Evolutionary conservation across 2,888 invertebrate species (phyloP).

Genomic region (Lasioglossum zephyrum): DNA sequence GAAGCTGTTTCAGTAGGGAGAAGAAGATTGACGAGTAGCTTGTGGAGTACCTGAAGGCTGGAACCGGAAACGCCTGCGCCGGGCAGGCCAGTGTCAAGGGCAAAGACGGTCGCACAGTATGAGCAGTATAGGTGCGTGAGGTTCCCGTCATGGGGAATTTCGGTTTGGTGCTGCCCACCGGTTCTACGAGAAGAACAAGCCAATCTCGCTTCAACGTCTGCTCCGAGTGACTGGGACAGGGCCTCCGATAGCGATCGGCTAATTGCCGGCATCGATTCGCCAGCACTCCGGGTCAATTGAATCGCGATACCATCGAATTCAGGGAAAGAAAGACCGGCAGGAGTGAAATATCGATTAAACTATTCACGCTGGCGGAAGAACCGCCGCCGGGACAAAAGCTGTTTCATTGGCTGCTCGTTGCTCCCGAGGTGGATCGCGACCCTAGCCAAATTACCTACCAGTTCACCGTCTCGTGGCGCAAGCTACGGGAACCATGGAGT

Average conservation of each 20-base stretch:
- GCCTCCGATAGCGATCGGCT: constrained; percentile 4
- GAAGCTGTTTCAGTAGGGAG: not conserved
- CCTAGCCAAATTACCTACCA: constrained; percentile 59
- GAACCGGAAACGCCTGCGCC: constrained; percentile 88
- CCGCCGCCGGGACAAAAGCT: constrained; percentile 29
- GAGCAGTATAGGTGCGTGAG: constrained; percentile 78
- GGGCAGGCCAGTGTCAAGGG: constrained; percentile 89
- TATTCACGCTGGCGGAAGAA: constrained; percentile 39
- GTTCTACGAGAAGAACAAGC: constrained; percentile 76
- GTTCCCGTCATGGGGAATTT: constrained; percentile 83
- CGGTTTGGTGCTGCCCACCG: constrained; percentile 82
- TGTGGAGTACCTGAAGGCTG: constrained; percentile 76
- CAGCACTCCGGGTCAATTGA: constrained; percentile 10
- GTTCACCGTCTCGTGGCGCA: constrained; percentile 1
- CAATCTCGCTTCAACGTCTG: not conserved
- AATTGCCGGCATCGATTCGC: constrained; percentile 14
- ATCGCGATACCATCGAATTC: constrained; percentile 24
- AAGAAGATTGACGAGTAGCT: not conserved
- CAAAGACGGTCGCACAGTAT: constrained; percentile 75
- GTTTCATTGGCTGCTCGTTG: constrained; percentile 1
- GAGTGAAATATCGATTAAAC: constrained; percentile 49
- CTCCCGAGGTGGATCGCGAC: not conserved
- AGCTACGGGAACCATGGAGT: not conserved
- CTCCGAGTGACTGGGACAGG: constrained; percentile 49
- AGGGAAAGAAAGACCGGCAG: constrained; percentile 10